Evolutionary conservation across 37 sponge, comb jelly and placozoan species (phyloP).

Genomic region (Aphrocallistes beatrix): DNA sequence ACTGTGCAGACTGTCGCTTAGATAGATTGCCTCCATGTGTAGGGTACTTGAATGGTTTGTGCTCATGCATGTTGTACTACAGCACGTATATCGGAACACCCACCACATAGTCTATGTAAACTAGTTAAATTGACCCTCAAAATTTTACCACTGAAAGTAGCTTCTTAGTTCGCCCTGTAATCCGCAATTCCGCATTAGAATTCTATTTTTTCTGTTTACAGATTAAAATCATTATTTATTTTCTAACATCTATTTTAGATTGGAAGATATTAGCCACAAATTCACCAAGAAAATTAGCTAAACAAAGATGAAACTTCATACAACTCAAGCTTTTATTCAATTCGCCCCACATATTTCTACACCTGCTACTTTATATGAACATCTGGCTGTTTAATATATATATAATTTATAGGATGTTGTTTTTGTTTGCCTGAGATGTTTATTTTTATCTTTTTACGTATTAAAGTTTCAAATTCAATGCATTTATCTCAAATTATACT

Average conservation of each 20-base stretch:
- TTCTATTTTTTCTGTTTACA: too few relatives aligned
- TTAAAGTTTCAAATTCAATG: too few relatives aligned
- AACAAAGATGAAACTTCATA: background rate
- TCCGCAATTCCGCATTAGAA: too few relatives aligned
- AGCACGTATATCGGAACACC: too few relatives aligned
- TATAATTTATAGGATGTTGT: background rate
- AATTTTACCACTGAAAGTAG: background rate
- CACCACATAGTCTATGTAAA: too few relatives aligned
- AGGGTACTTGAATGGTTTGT: too few relatives aligned
- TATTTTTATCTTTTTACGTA: background rate
- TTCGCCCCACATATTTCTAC: background rate
- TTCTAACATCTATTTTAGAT: too few relatives aligned
- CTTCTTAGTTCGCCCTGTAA: background rate
- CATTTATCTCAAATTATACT: too few relatives aligned
- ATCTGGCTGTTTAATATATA: background rate
- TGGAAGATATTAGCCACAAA: background rate
- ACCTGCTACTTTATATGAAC: constrained; percentile 8
- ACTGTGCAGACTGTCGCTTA: too few relatives aligned
- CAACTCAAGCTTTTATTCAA: background rate
- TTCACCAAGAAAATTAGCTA: background rate
- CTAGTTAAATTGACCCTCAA: too few relatives aligned
- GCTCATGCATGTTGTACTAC: too few relatives aligned
- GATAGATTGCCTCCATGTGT: too few relatives aligned
- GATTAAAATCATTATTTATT: background rate
- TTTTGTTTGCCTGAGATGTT: background rate